Evolutionary conservation across 2,797 vertebrate genomes (phyloP).

Genomic region (Rhinophrynus dorsalis): DNA sequence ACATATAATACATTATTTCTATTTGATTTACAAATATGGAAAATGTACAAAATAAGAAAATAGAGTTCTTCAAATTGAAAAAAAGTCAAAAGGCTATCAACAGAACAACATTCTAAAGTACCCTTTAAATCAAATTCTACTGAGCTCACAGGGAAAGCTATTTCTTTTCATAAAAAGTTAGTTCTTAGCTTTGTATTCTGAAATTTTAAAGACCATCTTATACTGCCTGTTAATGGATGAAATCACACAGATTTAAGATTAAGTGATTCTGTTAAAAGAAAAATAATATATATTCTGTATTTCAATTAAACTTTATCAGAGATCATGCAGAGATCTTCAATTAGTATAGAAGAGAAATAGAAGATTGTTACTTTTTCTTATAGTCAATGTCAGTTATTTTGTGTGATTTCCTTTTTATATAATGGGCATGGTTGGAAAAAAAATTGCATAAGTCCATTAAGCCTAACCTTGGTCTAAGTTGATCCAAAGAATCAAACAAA

Average conservation of each 20-base stretch:
- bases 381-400: too few relatives aligned
- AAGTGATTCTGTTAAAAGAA: not conserved
- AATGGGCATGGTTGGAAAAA: too few relatives aligned
- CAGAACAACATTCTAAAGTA: not conserved
- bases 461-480: too few relatives aligned
- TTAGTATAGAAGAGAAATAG: not conserved
- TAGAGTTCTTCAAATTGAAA: not conserved
- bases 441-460: too few relatives aligned
- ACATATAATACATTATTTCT: too few relatives aligned
- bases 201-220: not conserved
- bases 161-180: conserved; percentile 1
- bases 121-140: not conserved
- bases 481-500: too few relatives aligned
- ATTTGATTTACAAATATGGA: too few relatives aligned
- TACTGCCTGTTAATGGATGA: not conserved
- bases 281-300: not conserved
- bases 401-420: too few relatives aligned
- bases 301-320: not conserved
- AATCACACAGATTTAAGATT: not conserved
- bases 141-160: not conserved
- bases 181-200: not conserved
- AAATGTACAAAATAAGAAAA: not conserved
- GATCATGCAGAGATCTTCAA: not conserved
- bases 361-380: too few relatives aligned
- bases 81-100: too few relatives aligned